phyloP scores from a whole-genome alignment of 2,113 vertebrate species.

The Perca fluviatilis region DNA sequence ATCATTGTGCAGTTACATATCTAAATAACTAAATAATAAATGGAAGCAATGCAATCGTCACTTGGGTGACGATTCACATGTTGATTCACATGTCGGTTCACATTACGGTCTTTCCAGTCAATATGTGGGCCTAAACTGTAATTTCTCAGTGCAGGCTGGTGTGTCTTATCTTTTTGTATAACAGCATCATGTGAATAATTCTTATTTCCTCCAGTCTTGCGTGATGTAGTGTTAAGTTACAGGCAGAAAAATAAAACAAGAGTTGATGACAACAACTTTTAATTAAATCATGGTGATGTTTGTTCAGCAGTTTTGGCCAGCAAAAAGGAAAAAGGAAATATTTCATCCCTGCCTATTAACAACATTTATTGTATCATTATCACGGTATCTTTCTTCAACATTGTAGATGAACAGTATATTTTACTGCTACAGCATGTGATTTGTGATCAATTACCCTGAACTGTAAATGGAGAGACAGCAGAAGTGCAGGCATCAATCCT shows the following conservation, averaged over 20 bases:
- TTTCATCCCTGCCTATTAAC: neutral
- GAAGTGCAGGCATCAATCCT: too few relatives aligned
- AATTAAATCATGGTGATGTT: slow-evolving; percentile 19
- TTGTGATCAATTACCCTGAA: neutral
- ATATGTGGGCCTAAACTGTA: neutral
- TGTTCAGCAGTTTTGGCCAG: neutral
- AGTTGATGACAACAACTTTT: slow-evolving; percentile 18
- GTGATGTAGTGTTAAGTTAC: slow-evolving; percentile 35
- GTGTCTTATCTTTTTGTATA: slow-evolving; percentile 29
- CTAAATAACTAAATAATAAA: neutral
- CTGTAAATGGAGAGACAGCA: too few relatives aligned
- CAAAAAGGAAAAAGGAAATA: neutral
- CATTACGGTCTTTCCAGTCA: neutral
- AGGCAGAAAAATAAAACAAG: slow-evolving; percentile 54
- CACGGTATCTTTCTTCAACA: neutral
- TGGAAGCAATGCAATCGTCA: neutral
- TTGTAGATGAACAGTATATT: neutral
- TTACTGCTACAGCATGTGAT: neutral
- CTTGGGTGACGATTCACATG: neutral
- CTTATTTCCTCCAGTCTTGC: slow-evolving; percentile 42
- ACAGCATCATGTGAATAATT: slow-evolving; percentile 38
- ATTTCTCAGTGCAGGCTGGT: slow-evolving; percentile 33
- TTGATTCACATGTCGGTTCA: neutral
- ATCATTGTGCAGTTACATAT: neutral
- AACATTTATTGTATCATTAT: neutral